A percentile compares a stretch with the other conserved stretches of the same genome.
Evolutionary conservation across 2,797 vertebrate genomes (phyloP).

Genomic region (Lycodopsis pacificus): DNA sequence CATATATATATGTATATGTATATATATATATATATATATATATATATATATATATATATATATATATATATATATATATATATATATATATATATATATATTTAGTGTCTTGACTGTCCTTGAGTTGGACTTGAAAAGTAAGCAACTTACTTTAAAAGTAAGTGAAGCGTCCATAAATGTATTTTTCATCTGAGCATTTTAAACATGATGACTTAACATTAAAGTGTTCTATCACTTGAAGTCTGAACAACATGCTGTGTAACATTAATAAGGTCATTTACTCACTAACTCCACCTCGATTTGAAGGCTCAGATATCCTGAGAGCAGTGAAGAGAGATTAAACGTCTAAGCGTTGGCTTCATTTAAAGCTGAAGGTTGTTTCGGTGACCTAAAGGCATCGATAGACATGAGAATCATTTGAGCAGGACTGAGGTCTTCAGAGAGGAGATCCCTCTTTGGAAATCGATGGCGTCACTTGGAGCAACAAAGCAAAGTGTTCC

Average conservation of each 20-base stretch:
- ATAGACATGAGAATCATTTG: slow-evolving; percentile 6
- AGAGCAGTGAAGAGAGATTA: background rate
- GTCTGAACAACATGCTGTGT: background rate
- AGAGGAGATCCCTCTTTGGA: background rate
- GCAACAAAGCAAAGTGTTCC: background rate
- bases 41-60: no score
- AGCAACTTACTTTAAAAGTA: no score
- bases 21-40: no score
- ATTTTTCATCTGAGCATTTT: background rate
- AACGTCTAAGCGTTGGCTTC: background rate
- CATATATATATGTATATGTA: no score
- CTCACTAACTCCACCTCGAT: background rate
- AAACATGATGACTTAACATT: background rate
- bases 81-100: no score
- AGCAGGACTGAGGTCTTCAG: background rate
- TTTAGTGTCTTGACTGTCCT: no score
- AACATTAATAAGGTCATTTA: background rate
- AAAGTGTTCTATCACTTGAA: background rate
- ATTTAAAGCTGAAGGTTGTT: slow-evolving; percentile 18
- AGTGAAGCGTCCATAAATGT: background rate
- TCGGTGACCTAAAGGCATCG: slow-evolving; percentile 1
- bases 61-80: no score
- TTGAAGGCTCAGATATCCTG: slow-evolving; percentile 5
- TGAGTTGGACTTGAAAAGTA: background rate
- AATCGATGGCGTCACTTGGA: background rate